Evolutionary conservation across 2,113 vertebrate species (phyloP), one percentile per base, ranked within the genome.

Genomic region (Lamprologus ornatipinnis): DNA sequence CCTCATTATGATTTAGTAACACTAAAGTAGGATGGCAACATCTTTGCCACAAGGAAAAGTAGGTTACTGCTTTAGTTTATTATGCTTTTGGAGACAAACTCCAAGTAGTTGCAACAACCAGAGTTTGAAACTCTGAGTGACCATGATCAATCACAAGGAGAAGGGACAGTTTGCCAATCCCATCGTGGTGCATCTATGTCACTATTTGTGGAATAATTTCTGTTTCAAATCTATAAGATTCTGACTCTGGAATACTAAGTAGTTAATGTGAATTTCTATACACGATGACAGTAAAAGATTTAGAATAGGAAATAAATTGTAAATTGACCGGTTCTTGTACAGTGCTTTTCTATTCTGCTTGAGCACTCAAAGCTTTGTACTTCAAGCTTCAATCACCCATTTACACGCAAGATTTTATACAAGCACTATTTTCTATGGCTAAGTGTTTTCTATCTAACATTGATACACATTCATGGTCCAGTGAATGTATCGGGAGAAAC

Each of bases 321-420:
- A 37, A 37, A 68, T 68, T 4, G 60, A 37, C 60, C 8, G 60
- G 33, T 37, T 68, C 33, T 68, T 68, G 33, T 68, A 13, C 6
- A 68, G 60, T 68, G 33, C 60, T 68, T 68, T 68, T 68, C 60
- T 68, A 21, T 37, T 68, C 33, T 68, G 33, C 19, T 37, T 37
- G 33, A 65, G 60, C 60, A 65, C 33, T 65, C 19, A 65, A 65
- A 65, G 19, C 33, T n/a, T n/a, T 65, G 33, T 65, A 65, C 33
- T 65, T 21, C 33, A 65, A 65, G 60, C 33, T 65, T 65, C 60
- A 37, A 65, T 65, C 60, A 65, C 3, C 10, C 33, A 65, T 37
- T 37, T 12, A 37, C 0, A 37, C 31, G 1, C 0, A 65, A n/a
- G 6, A 65, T 65, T 65, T 65, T 13, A 65, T 21, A 4, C 60